Evolutionary conservation across 2,113 vertebrate genomes (phyloP).

Genomic region (Proteles cristata): DNA sequence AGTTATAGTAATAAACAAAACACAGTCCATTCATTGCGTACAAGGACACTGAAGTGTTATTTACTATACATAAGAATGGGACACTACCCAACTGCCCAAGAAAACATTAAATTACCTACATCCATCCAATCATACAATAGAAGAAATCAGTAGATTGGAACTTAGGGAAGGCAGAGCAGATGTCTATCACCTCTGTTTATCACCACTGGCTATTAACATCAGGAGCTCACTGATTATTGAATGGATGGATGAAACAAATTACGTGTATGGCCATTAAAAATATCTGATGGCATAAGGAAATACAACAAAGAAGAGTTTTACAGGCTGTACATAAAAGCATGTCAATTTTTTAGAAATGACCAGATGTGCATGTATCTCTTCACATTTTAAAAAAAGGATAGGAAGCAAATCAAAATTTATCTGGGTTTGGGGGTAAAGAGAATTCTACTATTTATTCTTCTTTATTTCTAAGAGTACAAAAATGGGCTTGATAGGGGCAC

Average conservation of each 20-base stretch:
- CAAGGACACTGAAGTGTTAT: not conserved
- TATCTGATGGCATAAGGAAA: not conserved
- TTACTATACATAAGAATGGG: not conserved
- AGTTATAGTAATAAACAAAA: conserved; percentile 33
- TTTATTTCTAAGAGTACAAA: not conserved
- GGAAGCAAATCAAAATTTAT: not conserved
- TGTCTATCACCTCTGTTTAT: not conserved
- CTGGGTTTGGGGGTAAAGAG: not conserved
- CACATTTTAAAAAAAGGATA: not conserved
- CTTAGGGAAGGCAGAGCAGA: not conserved
- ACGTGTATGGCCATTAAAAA: not conserved
- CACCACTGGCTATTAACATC: not conserved
- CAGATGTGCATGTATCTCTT: not conserved
- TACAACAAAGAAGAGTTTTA: not conserved
- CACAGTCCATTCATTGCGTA: conserved; percentile 4
- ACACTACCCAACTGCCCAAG: not conserved
- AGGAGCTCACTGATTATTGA: not conserved
- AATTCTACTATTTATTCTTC: not conserved
- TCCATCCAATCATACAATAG: not conserved
- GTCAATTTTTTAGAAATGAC: not conserved
- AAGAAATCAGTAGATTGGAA: not conserved
- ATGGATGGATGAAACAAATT: not conserved
- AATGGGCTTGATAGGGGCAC: too few relatives aligned
- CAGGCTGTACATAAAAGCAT: not conserved
- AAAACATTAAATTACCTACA: conserved; percentile 3